These are phyloP conservation scores for Synodontis membranacea DNA, from an alignment of 2,113 vertebrate species.

Conservation along the genomic window DNA sequence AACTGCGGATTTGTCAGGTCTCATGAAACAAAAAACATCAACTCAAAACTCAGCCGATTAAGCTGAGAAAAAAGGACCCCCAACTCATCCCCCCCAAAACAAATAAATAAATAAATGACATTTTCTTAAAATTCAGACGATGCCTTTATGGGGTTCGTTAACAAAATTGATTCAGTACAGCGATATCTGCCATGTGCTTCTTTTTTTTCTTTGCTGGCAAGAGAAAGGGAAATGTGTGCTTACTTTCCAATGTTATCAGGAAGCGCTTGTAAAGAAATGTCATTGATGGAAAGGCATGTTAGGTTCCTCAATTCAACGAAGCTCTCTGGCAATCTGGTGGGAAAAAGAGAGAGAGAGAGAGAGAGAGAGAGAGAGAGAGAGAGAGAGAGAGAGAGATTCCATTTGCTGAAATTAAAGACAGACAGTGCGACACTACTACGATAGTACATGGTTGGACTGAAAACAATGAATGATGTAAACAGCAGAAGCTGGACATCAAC, in stretches of 20 bases:
- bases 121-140: neutral
- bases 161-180: neutral
- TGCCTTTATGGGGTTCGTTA: neutral
- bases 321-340: constrained; percentile 90
- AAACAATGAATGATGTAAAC: neutral
- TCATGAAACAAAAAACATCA: neutral
- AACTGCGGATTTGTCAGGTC: neutral
- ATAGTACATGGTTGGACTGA: neutral
- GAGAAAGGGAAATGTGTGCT: constrained; percentile 64
- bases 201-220: neutral
- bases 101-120: neutral
- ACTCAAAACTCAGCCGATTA: neutral
- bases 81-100: no score
- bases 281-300: constrained; percentile 96
- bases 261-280: constrained; percentile 94
- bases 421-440: neutral
- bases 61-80: neutral
- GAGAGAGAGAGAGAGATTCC: neutral
- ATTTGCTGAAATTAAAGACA: neutral
- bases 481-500: neutral
- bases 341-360: neutral
- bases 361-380: neutral
- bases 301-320: constrained; percentile 92
- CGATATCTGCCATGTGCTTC: neutral
- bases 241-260: constrained; percentile 99